These are phyloP conservation scores for Sarcophaga carnaria DNA, from an alignment of 2,888 invertebrate species.

Conservation along the genomic window DNA sequence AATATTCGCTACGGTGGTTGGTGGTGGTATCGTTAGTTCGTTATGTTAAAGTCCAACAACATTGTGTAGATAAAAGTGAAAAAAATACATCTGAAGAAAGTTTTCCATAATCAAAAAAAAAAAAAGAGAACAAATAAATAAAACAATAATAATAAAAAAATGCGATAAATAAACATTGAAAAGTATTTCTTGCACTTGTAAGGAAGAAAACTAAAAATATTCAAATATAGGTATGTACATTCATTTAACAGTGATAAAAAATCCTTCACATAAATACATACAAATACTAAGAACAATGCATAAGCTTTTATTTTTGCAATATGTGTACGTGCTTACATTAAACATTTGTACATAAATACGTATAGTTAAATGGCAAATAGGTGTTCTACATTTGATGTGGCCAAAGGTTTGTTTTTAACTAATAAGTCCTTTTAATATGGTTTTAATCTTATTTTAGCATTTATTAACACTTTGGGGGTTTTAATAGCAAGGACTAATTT, in stretches of 20 bases:
- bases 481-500: neutral
- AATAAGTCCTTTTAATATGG: neutral
- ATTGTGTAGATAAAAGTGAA: conserved; percentile 48
- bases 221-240: neutral
- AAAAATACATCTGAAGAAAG: conserved; percentile 27
- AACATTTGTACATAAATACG: too few relatives aligned
- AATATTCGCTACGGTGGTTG: conserved; percentile 32
- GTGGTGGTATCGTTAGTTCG: conserved; percentile 24
- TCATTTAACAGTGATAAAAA: neutral
- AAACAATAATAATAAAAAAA: too few relatives aligned
- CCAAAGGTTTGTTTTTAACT: neutral
- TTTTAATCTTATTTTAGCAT: neutral
- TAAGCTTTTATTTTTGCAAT: too few relatives aligned
- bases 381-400: too few relatives aligned
- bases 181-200: neutral
- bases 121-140: neutral
- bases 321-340: too few relatives aligned
- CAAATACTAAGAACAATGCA: neutral
- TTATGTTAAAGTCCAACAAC: conserved; percentile 40
- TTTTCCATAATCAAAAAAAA: conserved; percentile 4
- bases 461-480: neutral
- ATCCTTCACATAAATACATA: neutral
- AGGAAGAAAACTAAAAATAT: neutral
- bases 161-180: neutral
- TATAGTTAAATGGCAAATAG: too few relatives aligned